Evolutionary conservation across 2,888 invertebrate genomes (phyloP).

Genomic region (Andrena flavipes): DNA sequence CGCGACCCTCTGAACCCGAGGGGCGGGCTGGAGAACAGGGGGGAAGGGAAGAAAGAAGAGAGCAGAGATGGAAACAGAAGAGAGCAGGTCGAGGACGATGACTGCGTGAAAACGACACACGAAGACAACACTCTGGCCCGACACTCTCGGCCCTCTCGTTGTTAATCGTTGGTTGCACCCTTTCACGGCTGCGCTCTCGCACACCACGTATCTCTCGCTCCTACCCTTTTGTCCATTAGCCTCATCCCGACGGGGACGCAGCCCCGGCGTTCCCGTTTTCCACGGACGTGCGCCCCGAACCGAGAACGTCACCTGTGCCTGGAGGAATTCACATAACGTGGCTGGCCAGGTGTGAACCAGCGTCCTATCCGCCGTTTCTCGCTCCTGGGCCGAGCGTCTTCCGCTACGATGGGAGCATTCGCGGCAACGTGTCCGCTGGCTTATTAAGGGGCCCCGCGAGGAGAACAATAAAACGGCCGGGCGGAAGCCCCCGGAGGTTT

Average conservation of each 20-base stretch:
- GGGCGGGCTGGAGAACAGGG: neutral
- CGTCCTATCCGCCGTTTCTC: constrained; percentile 31
- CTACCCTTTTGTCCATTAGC: constrained; percentile 80
- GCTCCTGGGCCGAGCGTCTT: constrained; percentile 24
- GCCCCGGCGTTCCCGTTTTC: constrained; percentile 40
- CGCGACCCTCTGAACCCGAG: neutral
- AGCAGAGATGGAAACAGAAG: constrained; percentile 38
- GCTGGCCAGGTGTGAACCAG: constrained; percentile 63
- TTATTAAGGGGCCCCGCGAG: constrained; percentile 44
- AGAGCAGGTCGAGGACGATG: constrained; percentile 68
- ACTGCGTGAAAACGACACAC: constrained; percentile 71
- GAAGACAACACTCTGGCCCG: constrained; percentile 77
- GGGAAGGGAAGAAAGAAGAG: constrained; percentile 27
- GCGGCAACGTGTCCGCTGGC: constrained; percentile 42
- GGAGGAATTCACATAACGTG: constrained; percentile 77
- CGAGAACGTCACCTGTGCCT: constrained; percentile 76
- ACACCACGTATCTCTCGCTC: constrained; percentile 73
- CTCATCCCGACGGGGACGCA: constrained; percentile 69
- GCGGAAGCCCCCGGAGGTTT: neutral
- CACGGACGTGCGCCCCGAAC: constrained; percentile 33
- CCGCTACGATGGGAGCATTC: constrained; percentile 25
- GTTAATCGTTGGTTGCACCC: constrained; percentile 82
- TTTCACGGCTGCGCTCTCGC: constrained; percentile 73
- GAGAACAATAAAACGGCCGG: constrained; percentile 38
- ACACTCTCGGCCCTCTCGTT: constrained; percentile 77